Evolutionary conservation across 2,888 invertebrate species (phyloP).

Genomic region (Hypolimnas misippus): DNA sequence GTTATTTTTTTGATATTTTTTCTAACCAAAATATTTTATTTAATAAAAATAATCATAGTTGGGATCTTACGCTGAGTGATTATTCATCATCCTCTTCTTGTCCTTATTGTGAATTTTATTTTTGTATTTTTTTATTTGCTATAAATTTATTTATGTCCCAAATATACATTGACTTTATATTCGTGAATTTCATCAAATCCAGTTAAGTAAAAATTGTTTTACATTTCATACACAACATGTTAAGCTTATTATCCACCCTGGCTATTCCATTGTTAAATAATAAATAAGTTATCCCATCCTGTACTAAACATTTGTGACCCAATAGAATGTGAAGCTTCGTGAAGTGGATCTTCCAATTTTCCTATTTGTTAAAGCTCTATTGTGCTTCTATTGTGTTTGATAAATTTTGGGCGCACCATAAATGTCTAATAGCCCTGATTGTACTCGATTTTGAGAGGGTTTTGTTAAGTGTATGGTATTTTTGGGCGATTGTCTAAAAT

Average conservation of each 20-base stretch:
- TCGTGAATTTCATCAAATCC: too few relatives aligned
- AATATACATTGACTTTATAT: too few relatives aligned
- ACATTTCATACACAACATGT: not conserved
- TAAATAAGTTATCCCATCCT: not conserved
- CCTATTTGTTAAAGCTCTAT: not conserved
- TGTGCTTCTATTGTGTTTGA: conserved; percentile 11
- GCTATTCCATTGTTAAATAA: not conserved
- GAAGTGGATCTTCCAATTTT: not conserved
- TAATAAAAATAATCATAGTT: too few relatives aligned
- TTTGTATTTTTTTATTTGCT: too few relatives aligned
- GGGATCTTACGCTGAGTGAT: too few relatives aligned
- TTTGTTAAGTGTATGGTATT: not conserved
- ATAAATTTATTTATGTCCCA: too few relatives aligned
- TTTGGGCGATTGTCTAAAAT: not conserved
- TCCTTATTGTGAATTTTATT: too few relatives aligned
- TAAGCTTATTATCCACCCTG: not conserved
- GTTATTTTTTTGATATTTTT: too few relatives aligned
- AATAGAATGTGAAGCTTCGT: conserved; percentile 14
- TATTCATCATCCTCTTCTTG: too few relatives aligned
- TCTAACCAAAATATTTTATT: too few relatives aligned
- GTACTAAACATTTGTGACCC: conserved; percentile 4
- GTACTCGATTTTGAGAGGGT: conserved; percentile 7
- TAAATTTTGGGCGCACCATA: conserved; percentile 12
- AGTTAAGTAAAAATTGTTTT: too few relatives aligned
- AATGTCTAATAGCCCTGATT: not conserved